Base-by-base conservation (phyloP, 2,888 invertebrate species). In the Chloroclysta siterata region DNA sequence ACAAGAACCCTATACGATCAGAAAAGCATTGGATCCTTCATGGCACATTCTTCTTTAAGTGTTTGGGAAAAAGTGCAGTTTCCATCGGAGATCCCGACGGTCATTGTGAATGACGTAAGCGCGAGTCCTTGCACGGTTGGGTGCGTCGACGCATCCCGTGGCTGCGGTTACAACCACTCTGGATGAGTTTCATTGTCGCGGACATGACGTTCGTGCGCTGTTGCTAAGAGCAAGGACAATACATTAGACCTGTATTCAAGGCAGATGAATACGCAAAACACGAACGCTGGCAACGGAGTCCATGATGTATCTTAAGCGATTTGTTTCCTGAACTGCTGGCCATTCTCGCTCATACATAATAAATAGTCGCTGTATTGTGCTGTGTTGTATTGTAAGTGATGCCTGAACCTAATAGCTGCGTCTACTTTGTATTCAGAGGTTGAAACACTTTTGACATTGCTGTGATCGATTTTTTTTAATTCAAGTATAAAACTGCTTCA, bases 41-140 rank as follows among this genome's bases (percentile, higher is more conserved):
- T 53, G 52, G 74, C 44, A 82, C 69, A 74, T 71, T 81, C 65
- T 52, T 59, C 76, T 69, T 63, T 79, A 62, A 60, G 62, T 41
- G 65, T 68, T 76, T 59, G 71, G 66, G 65, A 71, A 77, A 78
- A 77, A 77, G 85, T 70, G 62, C 63, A 75, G 33, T 70, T 73
- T 80, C 56, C 71, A 66, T 60, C 53, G 71, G 48, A 69, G 67
- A 61, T 72, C 22, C 66, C 70, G 75, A 71, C 69, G 78, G 82
- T 82, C 82, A 83, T 73, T 75, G 80, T 67, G 72, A 67, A 75
- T 88, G 88, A 88, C 86, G 87, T 85, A 82, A 85, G 70, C 72
- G 67, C 39, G 75, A 85, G 93, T 85, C 93, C 93, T 93, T 93
- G 90, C 82, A 89, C 88, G 89, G 87, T 84, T 80, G 78, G 90